These are phyloP conservation scores for Emmelina monodactyla DNA, from an alignment of 2,888 invertebrate species.

Conservation along the genomic window DNA sequence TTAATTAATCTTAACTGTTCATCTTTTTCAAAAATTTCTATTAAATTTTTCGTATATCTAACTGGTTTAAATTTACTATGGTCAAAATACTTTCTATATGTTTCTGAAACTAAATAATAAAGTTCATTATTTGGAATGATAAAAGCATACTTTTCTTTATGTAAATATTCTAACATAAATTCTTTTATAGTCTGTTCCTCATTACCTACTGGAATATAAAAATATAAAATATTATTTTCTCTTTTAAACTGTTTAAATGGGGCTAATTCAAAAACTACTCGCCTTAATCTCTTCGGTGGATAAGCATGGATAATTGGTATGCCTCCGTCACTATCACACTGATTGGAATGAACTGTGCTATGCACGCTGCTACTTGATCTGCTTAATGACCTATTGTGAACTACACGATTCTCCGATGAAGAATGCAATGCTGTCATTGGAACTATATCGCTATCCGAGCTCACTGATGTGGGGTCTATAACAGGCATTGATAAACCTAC, in stretches of 20 bases:
- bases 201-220: conserved; percentile 2
- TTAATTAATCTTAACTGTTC: conserved; percentile 9
- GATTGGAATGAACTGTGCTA: background rate
- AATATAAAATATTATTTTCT: conserved; percentile 7
- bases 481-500: too few species aligned
- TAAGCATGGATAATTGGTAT: conserved; percentile 8
- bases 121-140: conserved; percentile 11
- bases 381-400: too few species aligned
- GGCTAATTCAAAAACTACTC: conserved; percentile 9
- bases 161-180: conserved; percentile 11
- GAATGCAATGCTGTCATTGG: too few species aligned
- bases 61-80: conserved; percentile 7
- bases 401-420: too few species aligned
- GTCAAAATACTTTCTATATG: conserved; percentile 7
- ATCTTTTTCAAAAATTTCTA: conserved; percentile 7
- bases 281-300: conserved; percentile 4
- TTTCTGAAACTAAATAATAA: conserved; percentile 7
- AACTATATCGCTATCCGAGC: too few species aligned
- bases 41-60: conserved; percentile 7
- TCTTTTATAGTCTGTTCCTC: conserved; percentile 8
- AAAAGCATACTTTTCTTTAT: conserved; percentile 9
- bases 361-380: too few species aligned
- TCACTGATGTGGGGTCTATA: too few species aligned
- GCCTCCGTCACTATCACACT: conserved; percentile 2
- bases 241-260: conserved; percentile 6